These are phyloP conservation scores for Aurelia sp. DNA, from an alignment of 30 jellyfish, hydroid and myxozoan genomes.

Conservation along the genomic window DNA sequence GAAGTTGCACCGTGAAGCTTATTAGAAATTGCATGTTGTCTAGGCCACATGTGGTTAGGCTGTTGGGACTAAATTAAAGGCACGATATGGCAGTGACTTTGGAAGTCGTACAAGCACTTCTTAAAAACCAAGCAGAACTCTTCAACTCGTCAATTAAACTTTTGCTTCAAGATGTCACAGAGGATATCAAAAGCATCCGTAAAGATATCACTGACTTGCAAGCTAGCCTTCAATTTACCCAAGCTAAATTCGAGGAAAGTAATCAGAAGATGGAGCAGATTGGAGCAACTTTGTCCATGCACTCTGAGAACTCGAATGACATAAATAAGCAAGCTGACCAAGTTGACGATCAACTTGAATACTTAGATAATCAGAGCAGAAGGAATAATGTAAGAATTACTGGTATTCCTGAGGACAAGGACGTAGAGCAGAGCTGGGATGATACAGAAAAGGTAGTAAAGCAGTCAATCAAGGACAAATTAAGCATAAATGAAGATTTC, in stretches of 20 bases:
- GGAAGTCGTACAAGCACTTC: slow-evolving; percentile 1
- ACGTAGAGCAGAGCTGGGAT: slow-evolving; percentile 35
- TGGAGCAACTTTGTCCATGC: slow-evolving; percentile 12
- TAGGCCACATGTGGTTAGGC: slow-evolving; percentile 32
- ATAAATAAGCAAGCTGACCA: slow-evolving; percentile 32
- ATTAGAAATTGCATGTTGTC: slow-evolving; percentile 16
- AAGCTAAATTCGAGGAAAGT: slow-evolving; percentile 5
- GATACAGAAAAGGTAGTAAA: slow-evolving; percentile 23
- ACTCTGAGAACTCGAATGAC: slow-evolving; percentile 26
- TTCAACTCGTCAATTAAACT: slow-evolving; percentile 8
- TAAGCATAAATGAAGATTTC: slow-evolving; percentile 13
- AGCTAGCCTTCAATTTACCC: background rate
- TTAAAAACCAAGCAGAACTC: background rate
- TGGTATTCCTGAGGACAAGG: slow-evolving; percentile 37
- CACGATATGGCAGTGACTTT: slow-evolving; percentile 20
- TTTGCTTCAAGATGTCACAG: slow-evolving; percentile 18
- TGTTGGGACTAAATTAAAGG: background rate
- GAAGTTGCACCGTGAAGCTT: background rate
- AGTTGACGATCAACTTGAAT: slow-evolving; percentile 31
- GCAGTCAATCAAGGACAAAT: slow-evolving; percentile 31
- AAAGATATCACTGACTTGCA: slow-evolving; percentile 3
- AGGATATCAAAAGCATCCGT: slow-evolving; percentile 7
- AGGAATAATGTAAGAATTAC: slow-evolving; percentile 32
- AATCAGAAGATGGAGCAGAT: background rate
- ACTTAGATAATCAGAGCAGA: slow-evolving; percentile 32